These are phyloP conservation scores for Nomada ferruginata DNA, from an alignment of 2,888 invertebrate species.

Conservation along the genomic window DNA sequence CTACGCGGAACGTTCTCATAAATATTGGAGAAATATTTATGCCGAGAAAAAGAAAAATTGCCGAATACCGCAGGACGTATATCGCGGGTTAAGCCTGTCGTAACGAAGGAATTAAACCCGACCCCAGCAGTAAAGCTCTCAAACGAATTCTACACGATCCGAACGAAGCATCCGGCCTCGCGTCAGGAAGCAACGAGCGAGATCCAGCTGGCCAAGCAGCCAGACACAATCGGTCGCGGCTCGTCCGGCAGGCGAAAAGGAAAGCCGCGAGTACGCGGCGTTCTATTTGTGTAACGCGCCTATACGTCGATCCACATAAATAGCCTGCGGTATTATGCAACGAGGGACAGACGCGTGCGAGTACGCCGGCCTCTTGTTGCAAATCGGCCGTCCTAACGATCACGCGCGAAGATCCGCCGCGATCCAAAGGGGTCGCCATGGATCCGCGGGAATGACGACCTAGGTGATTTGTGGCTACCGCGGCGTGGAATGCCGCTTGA, in stretches of 20 bases:
- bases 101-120: conserved; percentile 16
- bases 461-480: conserved; percentile 40
- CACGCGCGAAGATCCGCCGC: conserved; percentile 31
- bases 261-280: conserved; percentile 52
- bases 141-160: conserved; percentile 35
- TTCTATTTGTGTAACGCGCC: conserved; percentile 71
- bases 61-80: too few species aligned
- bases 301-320: conserved; percentile 70
- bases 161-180: background rate
- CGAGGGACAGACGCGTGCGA: conserved; percentile 26
- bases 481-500: conserved; percentile 40
- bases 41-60: too few species aligned
- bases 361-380: conserved; percentile 24
- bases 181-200: background rate
- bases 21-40: too few species aligned
- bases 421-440: conserved; percentile 26
- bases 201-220: conserved; percentile 20
- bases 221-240: conserved; percentile 53
- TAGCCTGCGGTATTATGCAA: conserved; percentile 69
- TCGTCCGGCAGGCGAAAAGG: conserved; percentile 52
- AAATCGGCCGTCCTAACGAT: conserved; percentile 35
- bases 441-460: conserved; percentile 40
- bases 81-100: background rate
- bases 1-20: too few species aligned
- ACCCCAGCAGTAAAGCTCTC: conserved; percentile 11